Percentiles rank a stretch among this genome's conserved stretches.
These are phyloP conservation scores for Ivindomyrus marchei DNA, from an alignment of 2,113 vertebrate species.

Conservation along the genomic window DNA sequence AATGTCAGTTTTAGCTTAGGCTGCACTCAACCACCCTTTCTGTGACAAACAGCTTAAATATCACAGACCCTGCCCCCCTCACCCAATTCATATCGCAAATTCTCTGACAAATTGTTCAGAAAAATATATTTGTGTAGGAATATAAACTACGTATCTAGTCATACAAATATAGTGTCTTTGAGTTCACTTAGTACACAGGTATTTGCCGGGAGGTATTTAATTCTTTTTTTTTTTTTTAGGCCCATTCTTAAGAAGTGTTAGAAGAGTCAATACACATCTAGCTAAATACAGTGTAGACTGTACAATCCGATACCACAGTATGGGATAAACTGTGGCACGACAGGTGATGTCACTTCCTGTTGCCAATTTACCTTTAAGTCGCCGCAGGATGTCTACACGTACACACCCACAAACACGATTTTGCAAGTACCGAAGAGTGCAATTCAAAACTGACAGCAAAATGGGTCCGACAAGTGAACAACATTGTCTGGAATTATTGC, in stretches of 20 bases:
- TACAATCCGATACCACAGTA: background rate
- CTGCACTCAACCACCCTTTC: background rate
- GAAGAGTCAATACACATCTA: background rate
- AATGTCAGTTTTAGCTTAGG: background rate
- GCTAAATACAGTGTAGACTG: slow-evolving; percentile 8
- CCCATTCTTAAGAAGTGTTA: background rate
- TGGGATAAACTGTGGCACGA: background rate
- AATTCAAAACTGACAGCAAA: background rate
- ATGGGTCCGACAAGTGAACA: background rate
- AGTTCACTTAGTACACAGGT: slow-evolving; percentile 40
- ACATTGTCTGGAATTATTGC: background rate
- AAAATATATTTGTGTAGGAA: slow-evolving; percentile 40
- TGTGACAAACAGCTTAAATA: background rate
- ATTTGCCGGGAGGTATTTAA: background rate
- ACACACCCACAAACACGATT: background rate
- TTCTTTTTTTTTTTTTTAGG: background rate
- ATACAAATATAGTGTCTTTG: slow-evolving; percentile 34
- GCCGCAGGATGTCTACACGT: background rate
- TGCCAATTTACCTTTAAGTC: background rate
- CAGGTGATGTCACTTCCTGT: slow-evolving; percentile 1
- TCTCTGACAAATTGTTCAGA: slow-evolving; percentile 29
- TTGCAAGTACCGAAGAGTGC: background rate
- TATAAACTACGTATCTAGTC: slow-evolving; percentile 33
- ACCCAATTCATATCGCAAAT: slow-evolving; percentile 6
- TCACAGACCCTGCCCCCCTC: slow-evolving; percentile 23